phyloP scores from a whole-genome alignment of 37 sponge, comb jelly and placozoan species.

The Oscarella lobularis region DNA sequence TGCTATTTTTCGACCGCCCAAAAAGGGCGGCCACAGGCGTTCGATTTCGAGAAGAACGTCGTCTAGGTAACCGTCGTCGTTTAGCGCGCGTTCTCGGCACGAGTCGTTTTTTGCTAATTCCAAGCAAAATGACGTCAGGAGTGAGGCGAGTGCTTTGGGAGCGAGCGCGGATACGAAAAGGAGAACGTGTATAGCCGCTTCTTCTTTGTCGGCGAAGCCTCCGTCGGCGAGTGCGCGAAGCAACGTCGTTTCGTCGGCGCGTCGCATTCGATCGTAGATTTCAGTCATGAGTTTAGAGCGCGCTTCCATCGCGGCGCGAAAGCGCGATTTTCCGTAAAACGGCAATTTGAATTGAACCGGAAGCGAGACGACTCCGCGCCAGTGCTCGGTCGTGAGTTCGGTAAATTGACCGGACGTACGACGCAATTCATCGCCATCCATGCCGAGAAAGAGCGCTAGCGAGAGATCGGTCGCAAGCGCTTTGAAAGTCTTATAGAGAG shows the following conservation, averaged over 20 bases:
- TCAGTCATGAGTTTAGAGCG: not conserved
- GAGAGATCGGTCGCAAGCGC: not conserved
- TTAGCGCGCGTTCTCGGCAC: not conserved
- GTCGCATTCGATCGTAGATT: not conserved
- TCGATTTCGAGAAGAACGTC: conserved; percentile 49
- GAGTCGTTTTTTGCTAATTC: conserved; percentile 21
- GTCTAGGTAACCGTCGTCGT: conserved; percentile 25
- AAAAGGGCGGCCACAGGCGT: conserved; percentile 77
- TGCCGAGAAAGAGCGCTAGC: not conserved
- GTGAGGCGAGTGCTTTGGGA: conserved; percentile 74
- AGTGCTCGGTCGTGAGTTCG: conserved; percentile 58
- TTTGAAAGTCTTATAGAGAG: not conserved
- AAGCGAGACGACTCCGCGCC: conserved; percentile 72
- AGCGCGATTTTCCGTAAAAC: not conserved
- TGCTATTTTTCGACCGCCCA: conserved; percentile 47
- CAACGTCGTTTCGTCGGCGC: not conserved
- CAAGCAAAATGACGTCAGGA: conserved; percentile 57
- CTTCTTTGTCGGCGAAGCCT: conserved; percentile 9
- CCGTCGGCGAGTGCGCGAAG: not conserved
- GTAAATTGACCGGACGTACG: conserved; percentile 1
- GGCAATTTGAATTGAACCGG: conserved; percentile 55
- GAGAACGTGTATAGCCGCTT: conserved; percentile 31
- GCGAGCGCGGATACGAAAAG: conserved; percentile 78
- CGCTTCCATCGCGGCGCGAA: not conserved
- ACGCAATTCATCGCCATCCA: not conserved